Evolutionary conservation across 2,888 invertebrate species (phyloP).

Genomic region (Lithophane leautieri): DNA sequence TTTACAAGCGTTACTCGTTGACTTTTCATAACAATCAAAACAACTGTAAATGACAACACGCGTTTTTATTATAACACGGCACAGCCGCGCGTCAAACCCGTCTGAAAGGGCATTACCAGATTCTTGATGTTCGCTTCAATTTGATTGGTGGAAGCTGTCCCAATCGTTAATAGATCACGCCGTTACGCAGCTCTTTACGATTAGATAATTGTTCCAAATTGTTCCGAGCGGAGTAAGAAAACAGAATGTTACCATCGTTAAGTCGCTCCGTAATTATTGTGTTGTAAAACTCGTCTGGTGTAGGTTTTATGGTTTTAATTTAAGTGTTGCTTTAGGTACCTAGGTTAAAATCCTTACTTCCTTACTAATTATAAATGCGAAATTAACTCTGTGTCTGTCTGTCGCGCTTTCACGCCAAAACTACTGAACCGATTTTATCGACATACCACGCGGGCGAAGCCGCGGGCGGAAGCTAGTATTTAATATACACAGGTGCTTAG

Average conservation of each 20-base stretch:
- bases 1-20: constrained; percentile 7
- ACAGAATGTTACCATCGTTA: constrained; percentile 33
- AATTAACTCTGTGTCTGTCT: no score
- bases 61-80: neutral
- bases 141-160: constrained; percentile 46
- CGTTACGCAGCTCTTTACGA: constrained; percentile 39
- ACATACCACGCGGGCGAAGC: no score
- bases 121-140: constrained; percentile 29
- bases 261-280: constrained; percentile 37
- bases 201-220: constrained; percentile 62
- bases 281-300: constrained; percentile 46
- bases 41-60: neutral
- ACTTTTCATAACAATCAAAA: neutral
- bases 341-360: neutral
- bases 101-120: constrained; percentile 29
- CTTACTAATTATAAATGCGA: no score
- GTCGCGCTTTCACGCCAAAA: no score
- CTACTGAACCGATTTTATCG: no score
- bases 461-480: no score
- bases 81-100: neutral
- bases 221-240: constrained; percentile 37
- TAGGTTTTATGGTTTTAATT: constrained; percentile 39
- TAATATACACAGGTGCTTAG: neutral
- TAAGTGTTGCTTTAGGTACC: neutral
- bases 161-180: constrained; percentile 56